These are phyloP conservation scores for Manacus vitellinus DNA, from an alignment of 2,113 vertebrate genomes.

Conservation along the genomic window DNA sequence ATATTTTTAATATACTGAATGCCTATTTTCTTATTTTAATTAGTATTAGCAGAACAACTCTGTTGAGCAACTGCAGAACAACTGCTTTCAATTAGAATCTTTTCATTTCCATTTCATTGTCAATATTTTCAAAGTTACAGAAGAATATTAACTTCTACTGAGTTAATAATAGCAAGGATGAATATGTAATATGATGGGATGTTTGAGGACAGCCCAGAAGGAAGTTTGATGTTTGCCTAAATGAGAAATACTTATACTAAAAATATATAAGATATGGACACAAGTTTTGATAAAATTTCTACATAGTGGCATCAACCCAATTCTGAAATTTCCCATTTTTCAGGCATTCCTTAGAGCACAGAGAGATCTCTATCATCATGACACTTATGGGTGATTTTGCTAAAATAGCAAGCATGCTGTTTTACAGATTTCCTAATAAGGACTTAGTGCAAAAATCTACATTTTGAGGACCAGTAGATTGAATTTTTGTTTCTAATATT, in stretches of 20 bases:
- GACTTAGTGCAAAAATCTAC: neutral
- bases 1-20: neutral
- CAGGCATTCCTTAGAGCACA: neutral
- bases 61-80: neutral
- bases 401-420: neutral
- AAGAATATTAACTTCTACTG: neutral
- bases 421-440: neutral
- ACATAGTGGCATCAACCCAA: neutral
- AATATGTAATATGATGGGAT: neutral
- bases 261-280: neutral
- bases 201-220: neutral
- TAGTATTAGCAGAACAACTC: neutral
- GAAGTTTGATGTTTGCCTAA: neutral
- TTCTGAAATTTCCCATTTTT: neutral
- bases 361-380: neutral
- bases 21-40: neutral
- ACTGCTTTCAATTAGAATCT: neutral
- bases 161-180: neutral
- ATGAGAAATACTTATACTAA: neutral
- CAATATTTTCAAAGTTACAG: neutral
- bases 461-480: neutral
- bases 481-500: neutral
- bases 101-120: neutral
- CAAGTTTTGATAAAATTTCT: neutral
- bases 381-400: neutral